These are phyloP conservation scores for Uropsilus gracilis DNA, from an alignment of 2,113 vertebrate species.

Conservation along the genomic window DNA sequence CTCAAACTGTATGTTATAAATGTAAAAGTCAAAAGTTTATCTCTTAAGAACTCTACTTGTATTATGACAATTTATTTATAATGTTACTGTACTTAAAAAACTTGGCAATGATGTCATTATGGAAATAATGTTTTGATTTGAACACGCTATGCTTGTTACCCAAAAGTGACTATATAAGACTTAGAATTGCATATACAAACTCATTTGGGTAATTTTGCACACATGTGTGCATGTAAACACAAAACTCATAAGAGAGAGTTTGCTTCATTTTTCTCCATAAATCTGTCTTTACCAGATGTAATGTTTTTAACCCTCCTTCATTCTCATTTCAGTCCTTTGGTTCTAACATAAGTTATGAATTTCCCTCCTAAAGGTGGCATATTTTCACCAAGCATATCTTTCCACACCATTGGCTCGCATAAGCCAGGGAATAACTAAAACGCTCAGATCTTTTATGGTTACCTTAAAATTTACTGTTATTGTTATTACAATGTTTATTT, in stretches of 20 bases:
- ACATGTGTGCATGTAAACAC: background rate
- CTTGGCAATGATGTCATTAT: background rate
- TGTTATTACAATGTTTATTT: background rate
- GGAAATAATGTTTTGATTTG: conserved; percentile 10
- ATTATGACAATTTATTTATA: background rate
- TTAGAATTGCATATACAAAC: background rate
- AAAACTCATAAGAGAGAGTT: background rate
- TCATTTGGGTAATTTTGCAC: background rate
- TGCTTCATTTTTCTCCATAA: background rate
- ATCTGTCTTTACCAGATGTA: background rate
- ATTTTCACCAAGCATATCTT: background rate
- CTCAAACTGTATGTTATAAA: background rate
- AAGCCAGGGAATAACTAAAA: background rate
- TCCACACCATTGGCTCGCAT: background rate
- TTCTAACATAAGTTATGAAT: background rate
- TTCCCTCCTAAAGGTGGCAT: background rate
- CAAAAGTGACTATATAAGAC: background rate
- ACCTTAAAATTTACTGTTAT: background rate
- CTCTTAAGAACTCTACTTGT: background rate
- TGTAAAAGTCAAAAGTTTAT: background rate
- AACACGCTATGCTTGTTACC: background rate
- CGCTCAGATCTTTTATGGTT: background rate
- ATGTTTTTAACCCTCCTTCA: background rate
- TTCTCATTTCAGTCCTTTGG: background rate
- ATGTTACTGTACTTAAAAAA: background rate